Evolutionary conservation across 2,113 vertebrate species (phyloP), one percentile per base, ranked within the genome.

Genomic region (Carassius gibelio): DNA sequence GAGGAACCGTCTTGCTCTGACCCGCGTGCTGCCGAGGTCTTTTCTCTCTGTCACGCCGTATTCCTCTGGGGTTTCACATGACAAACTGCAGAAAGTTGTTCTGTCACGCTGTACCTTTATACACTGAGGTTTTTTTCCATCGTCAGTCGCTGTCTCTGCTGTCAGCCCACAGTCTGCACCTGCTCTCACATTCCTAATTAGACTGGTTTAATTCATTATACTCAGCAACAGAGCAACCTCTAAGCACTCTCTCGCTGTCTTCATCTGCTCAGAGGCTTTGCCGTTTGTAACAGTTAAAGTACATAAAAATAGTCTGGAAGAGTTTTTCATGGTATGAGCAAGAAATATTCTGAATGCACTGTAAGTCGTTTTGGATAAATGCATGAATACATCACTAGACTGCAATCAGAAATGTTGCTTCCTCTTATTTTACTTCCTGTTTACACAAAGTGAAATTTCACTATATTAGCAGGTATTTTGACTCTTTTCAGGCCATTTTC

Each of bases 121-220:
- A 93, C 90, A 91, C 90, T 88, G 90, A 87, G 89, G 87, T 91
- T 89, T 93, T 87, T 86, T 82, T 26, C 79, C 77, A 26, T 50
- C 23, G 91, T 94, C 94, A 42, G 57, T 93, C 90, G 92, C 93
- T 95, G 93, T 95, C 94, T 94, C 92, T 91, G 94, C 95, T 96
- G 95, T 96, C 96, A 96, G 93, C 94, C 94, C 94, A 92, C 94
- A 95, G 95, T 93, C 91, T 94, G 94, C 96, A 96, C 95, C 94
- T 96, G 96, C 95, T 96, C 96, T 96, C 96, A 94, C 95, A 93
- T 96, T 95, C 94, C 95, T 96, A 96, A 97, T 97, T 97, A 97
- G 96, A 96, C 94, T 94, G 92, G 94, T 96, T 95, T 96, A 95
- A 96, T 97, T 97, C 96, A 96, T 95, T 92, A 96, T 96, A 96